Conservation (phyloP, 2,113 vertebrate genomes). For the Cavia porcellus region DNA sequence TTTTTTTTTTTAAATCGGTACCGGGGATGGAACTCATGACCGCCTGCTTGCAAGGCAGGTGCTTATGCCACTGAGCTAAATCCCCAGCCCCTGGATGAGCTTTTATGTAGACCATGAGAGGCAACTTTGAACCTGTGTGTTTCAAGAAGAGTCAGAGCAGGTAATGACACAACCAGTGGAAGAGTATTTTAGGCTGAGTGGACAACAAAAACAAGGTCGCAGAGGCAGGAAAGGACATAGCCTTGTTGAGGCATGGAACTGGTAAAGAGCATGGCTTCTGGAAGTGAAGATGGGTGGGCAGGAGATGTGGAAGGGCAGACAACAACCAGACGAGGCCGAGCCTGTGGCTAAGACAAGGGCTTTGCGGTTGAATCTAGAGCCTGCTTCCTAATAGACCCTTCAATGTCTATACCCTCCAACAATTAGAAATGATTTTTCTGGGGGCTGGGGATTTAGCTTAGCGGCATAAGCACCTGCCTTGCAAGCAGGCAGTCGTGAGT, state of each 20-base stretch:
- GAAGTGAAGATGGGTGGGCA: background rate
- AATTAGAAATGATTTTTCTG: background rate
- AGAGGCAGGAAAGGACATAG: background rate
- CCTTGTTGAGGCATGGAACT: background rate
- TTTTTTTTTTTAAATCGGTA: too few relatives aligned
- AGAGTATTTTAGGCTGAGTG: background rate
- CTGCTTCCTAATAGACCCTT: background rate
- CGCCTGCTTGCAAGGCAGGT: too few relatives aligned
- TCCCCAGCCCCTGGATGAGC: too few relatives aligned
- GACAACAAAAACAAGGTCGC: background rate
- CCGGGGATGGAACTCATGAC: too few relatives aligned
- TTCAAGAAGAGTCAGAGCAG: conserved; percentile 15
- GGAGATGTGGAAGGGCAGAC: background rate
- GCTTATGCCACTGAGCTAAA: too few relatives aligned
- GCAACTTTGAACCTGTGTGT: background rate
- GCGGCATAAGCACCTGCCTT: too few relatives aligned
- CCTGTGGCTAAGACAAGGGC: background rate
- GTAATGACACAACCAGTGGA: background rate
- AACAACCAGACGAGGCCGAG: background rate
- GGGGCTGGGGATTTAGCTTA: too few relatives aligned
- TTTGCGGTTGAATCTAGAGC: conserved; percentile 15
- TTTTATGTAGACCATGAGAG: background rate
- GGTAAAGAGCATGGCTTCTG: background rate
- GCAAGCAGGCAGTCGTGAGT: too few relatives aligned
- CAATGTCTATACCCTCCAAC: background rate